Percentiles rank a stretch among this genome's conserved stretches.
These are phyloP conservation scores for Pseudochirops cupreus DNA, from an alignment of 2,797 vertebrate species.

Conservation along the genomic window DNA sequence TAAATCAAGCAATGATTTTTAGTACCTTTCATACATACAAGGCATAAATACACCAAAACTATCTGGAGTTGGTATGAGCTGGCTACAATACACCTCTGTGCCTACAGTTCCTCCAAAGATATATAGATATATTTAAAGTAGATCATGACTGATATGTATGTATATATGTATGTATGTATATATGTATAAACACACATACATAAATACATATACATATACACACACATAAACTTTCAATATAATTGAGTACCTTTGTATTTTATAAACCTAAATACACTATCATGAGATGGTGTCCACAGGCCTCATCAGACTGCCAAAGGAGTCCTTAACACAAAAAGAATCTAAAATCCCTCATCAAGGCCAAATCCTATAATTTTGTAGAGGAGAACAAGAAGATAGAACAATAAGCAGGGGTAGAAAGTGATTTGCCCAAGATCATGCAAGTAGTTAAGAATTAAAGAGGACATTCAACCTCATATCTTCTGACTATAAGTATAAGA, in stretches of 20 bases:
- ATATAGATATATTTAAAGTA: not conserved
- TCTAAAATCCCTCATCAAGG: not conserved
- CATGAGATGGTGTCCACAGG: not conserved
- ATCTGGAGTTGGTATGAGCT: not conserved
- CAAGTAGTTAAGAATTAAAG: not conserved
- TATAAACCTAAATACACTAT: not conserved
- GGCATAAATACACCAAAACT: not conserved
- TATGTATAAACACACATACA: too few species aligned
- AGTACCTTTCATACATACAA: not conserved
- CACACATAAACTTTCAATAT: not conserved
- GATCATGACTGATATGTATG: not conserved
- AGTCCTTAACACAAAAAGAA: not conserved
- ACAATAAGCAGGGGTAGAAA: not conserved
- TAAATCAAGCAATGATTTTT: not conserved
- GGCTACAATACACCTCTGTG: not conserved
- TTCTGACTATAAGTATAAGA: slow-evolving; percentile 10
- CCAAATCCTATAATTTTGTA: not conserved
- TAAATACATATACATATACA: too few species aligned
- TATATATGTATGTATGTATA: not conserved
- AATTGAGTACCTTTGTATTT: not conserved
- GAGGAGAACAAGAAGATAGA: not conserved
- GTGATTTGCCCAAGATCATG: not conserved
- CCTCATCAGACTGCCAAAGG: not conserved
- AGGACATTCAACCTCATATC: not conserved
- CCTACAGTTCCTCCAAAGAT: not conserved